These are phyloP conservation scores for Ptyas mucosa DNA, from an alignment of 2,113 vertebrate species.

Conservation along the genomic window DNA sequence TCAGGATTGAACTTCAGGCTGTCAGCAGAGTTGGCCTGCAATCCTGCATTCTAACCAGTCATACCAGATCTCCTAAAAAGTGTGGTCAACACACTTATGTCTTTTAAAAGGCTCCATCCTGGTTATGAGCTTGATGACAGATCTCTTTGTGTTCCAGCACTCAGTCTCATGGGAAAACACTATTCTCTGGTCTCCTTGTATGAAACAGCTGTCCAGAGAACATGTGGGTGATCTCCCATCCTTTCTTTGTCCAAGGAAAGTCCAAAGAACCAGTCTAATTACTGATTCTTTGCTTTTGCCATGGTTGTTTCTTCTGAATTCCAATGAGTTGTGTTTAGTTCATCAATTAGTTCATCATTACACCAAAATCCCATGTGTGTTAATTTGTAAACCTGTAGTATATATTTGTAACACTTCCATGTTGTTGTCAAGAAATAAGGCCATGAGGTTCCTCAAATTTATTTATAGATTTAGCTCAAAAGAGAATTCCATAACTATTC, in stretches of 20 bases:
- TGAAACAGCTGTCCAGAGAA: background rate
- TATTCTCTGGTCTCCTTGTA: background rate
- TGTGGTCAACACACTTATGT: background rate
- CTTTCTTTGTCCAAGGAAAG: background rate
- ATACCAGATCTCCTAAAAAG: background rate
- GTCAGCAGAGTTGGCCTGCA: background rate
- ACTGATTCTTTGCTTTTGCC: background rate
- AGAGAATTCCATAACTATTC: background rate
- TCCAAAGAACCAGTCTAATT: background rate
- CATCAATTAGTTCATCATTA: background rate
- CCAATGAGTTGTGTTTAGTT: background rate
- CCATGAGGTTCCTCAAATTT: background rate
- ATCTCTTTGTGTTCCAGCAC: background rate
- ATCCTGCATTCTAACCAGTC: background rate
- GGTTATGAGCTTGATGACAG: background rate
- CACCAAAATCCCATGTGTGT: background rate
- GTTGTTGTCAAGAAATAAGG: background rate
- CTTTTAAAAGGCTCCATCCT: background rate
- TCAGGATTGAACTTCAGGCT: background rate
- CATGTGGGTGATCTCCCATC: background rate
- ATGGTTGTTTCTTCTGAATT: background rate
- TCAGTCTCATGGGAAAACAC: background rate
- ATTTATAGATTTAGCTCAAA: background rate
- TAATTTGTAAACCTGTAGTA: background rate
- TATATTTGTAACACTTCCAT: background rate